Conservation (phyloP, 1,140 invertebrate species). For the Papilio machaon region DNA sequence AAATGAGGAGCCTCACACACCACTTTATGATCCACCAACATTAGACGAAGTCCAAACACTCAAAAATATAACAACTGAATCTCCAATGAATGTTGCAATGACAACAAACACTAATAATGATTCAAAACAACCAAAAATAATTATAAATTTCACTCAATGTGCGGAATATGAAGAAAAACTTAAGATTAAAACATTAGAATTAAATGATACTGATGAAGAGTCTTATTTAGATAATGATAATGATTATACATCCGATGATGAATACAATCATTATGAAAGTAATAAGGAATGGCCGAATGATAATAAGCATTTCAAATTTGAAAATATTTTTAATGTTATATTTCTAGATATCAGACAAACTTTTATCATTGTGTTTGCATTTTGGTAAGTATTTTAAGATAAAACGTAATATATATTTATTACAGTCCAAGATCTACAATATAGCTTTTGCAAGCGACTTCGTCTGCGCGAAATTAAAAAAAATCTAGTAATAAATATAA, state of each 20-base stretch:
- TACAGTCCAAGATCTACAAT: too few relatives aligned
- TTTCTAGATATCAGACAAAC: constrained; percentile 49
- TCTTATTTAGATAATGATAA: constrained; percentile 34
- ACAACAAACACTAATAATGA: not conserved
- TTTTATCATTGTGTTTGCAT: constrained; percentile 48
- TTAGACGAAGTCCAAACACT: not conserved
- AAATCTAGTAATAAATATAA: too few relatives aligned
- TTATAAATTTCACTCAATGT: constrained; percentile 60
- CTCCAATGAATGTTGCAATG: not conserved
- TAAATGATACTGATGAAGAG: constrained; percentile 32
- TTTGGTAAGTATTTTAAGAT: constrained; percentile 51
- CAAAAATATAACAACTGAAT: not conserved
- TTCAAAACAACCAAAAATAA: constrained; percentile 51
- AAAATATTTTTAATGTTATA: constrained; percentile 46
- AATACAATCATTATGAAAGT: constrained; percentile 46
- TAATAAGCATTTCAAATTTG: constrained; percentile 40
- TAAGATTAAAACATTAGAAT: constrained; percentile 41
- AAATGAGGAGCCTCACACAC: not conserved
- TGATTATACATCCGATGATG: constrained; percentile 37
- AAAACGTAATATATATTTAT: too few relatives aligned
- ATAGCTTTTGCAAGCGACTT: too few relatives aligned
- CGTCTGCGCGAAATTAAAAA: too few relatives aligned
- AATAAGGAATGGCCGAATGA: constrained; percentile 39
- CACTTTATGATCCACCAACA: not conserved
- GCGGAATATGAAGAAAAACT: constrained; percentile 59